Base-by-base conservation (phyloP, 2,797 vertebrate genomes). In the Cynopterus sphinx region DNA sequence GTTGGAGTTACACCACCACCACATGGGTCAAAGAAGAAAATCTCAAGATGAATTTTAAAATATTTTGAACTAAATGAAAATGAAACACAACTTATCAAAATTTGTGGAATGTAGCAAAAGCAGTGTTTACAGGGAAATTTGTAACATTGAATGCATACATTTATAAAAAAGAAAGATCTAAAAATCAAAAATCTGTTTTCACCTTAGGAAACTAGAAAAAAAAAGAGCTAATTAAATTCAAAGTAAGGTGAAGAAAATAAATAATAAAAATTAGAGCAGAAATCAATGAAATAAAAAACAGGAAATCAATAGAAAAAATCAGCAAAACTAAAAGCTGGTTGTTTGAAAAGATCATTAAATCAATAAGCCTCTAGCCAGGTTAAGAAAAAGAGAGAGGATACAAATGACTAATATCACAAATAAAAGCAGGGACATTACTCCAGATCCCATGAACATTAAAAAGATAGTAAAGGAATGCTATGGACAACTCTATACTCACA, bases 211-310 rank as follows among this genome's bases (percentile, higher is more conserved):
- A 90, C 31, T 71, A 43, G 55, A 70, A 77, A 77, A 77, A 84
- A 84, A 33, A 84, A 86, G 11, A 81, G n/a, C 33, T 33, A 73
- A 74, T 91, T 91, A 73, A 91, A 74, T 49, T 28, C 49, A 95
- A 87, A 91, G 36, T 57, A 91, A 87, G 74, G 26, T n/a, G 49
- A 79, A 91, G 24, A 71, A 46, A 65, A 73, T 26, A 81, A 73
- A 31, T 87, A 85, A 94, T 78, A 67, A 74, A 55, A 36, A 74
- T 39, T 55, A 55, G 55, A 49, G 21, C 13, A 67, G 39, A 49
- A 39, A 75, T 65, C 81, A 92, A 68, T 77, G n/a, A 85, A 92
- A 55, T 55, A 55, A 51, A 63, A 41, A 81, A 73, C 16, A 86
- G 39, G 16, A 86, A 91, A 55, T 77, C 61, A 84, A 51, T 21